Evolutionary conservation across 2,888 invertebrate species (phyloP).

Genomic region (Eurois occulta): DNA sequence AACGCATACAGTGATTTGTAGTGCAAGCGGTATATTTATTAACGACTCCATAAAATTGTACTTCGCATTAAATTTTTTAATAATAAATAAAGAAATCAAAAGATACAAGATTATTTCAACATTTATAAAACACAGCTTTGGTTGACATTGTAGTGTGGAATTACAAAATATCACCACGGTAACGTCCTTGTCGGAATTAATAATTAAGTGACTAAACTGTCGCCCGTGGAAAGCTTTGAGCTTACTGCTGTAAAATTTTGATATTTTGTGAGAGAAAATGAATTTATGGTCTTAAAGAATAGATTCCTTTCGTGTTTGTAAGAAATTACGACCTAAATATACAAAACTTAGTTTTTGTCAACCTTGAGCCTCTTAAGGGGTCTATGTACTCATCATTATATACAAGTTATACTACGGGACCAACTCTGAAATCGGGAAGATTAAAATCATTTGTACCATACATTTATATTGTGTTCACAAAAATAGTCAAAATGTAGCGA

Average conservation of each 20-base stretch:
- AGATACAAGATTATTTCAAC: not conserved
- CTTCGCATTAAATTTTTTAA: not conserved
- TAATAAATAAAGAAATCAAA: not conserved
- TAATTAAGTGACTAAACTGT: constrained; percentile 49
- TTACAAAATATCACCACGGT: constrained; percentile 19
- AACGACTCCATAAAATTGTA: too few species aligned
- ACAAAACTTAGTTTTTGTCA: not conserved
- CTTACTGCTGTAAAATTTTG: not conserved
- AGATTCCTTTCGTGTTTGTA: not conserved
- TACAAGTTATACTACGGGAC: not conserved
- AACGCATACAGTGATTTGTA: too few species aligned
- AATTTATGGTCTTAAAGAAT: not conserved
- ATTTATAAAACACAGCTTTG: constrained; percentile 3
- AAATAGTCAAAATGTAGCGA: not conserved
- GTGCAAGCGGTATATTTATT: too few species aligned
- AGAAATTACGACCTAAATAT: not conserved
- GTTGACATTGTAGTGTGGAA: constrained; percentile 14
- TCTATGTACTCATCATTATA: not conserved
- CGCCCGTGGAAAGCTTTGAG: constrained; percentile 10
- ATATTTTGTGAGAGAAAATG: not conserved
- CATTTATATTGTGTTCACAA: not conserved
- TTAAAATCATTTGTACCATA: not conserved
- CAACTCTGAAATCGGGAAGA: not conserved
- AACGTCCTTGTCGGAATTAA: constrained; percentile 48
- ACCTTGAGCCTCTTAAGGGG: not conserved